Evolutionary conservation across 2,113 vertebrate genomes (phyloP), one percentile per base, ranked within the genome.

Genomic region (Chaetura pelagica): DNA sequence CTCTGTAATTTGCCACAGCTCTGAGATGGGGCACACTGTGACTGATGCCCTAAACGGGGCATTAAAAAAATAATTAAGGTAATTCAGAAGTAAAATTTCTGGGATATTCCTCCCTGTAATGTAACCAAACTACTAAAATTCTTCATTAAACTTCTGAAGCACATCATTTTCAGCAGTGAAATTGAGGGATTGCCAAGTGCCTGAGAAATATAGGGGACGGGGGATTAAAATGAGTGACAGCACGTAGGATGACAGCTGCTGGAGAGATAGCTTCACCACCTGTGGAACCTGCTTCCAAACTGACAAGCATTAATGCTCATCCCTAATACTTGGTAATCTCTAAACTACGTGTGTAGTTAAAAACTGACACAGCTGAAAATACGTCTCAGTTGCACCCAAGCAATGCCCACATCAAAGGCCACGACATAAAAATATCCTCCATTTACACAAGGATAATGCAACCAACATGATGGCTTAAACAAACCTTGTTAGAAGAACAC

Each of bases 211-310:
- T 27, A 85, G 68, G 87, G 73, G 89, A 51, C 7, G 0, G 48
- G 42, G 62, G 94, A 97, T 94, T 94, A 95, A 89, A 87, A 42
- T 75, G 84, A 94, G 86, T 92, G 84, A 66, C 93, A 93, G 80
- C 66, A 49, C 0, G 0, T 27, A 46, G 84, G 87, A 40, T 68
- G 87, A 62, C 89, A 89, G 91, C 89, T 81, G 89, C 94, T 61
- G 52, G 40, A 81, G 89, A 89, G 93, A 84, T 94, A 95, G 82
- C 91, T 92, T 87, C 57, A 74, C 18, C 80, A 88, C 94, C 86
- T 95, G 66, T 95, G 78, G 82, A 91, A 95, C 63, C 54, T 83
- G 67, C 63, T 94, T 63, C 68, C 2, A 6, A 71, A 67, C 57
- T 67, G 72, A 89, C 73, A 81, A 82, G 62, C 61, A n/a, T 87